Conservation (phyloP, 30 jellyfish, hydroid and myxozoan genomes). For the Hydractinia echinata region DNA sequence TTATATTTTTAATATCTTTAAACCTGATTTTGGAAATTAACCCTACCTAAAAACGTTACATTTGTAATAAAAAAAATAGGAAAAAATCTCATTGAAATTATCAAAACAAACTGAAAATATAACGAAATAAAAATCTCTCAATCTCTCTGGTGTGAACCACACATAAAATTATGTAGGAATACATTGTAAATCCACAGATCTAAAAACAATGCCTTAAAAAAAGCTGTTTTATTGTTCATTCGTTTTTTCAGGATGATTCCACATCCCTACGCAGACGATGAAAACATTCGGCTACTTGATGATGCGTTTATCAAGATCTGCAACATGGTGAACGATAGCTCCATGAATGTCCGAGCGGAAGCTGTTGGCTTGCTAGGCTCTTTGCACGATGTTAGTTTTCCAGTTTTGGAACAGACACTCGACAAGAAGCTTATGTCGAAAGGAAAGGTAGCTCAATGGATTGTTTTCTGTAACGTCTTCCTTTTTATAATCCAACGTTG, state of each 20-base stretch:
- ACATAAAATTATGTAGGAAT: background rate
- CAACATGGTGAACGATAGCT: constrained; percentile 86
- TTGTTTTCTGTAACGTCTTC: too few relatives aligned
- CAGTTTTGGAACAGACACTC: constrained; percentile 67
- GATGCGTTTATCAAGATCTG: constrained; percentile 86
- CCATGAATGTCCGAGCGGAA: constrained; percentile 92
- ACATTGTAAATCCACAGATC: background rate
- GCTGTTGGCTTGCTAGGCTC: constrained; percentile 92
- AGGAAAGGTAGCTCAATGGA: constrained; percentile 49
- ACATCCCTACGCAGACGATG: constrained; percentile 26
- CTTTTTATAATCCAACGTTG: too few relatives aligned
- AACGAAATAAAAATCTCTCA: too few relatives aligned
- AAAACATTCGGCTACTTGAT: constrained; percentile 58
- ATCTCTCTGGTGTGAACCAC: too few relatives aligned
- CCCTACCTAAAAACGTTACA: too few relatives aligned
- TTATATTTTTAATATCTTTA: too few relatives aligned
- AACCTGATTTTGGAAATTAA: too few relatives aligned
- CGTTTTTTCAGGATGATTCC: constrained; percentile 7
- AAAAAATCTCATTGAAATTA: too few relatives aligned
- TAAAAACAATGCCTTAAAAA: too few relatives aligned
- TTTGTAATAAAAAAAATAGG: too few relatives aligned
- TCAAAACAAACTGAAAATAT: too few relatives aligned
- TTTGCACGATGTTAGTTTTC: constrained; percentile 69
- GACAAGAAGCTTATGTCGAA: constrained; percentile 90
- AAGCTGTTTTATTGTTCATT: too few relatives aligned